A percentile compares a stretch with the other conserved stretches of the same genome.
Evolutionary conservation across 2,888 invertebrate genomes (phyloP).

Genomic region (Anoncus sp.): DNA sequence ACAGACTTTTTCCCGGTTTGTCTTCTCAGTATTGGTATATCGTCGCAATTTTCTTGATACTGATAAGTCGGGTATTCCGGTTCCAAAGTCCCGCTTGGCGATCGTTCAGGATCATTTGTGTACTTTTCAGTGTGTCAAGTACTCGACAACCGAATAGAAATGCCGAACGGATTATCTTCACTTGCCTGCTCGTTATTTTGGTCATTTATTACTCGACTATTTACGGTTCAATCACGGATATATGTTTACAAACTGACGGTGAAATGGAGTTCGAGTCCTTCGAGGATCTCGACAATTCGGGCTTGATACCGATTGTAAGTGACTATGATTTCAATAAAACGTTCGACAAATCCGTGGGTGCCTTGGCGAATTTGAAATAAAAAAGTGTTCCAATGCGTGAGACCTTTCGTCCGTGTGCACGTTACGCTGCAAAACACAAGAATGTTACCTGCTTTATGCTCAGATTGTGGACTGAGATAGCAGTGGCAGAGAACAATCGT

Average conservation of each 20-base stretch:
- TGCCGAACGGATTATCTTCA: conserved; percentile 59
- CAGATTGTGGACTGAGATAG: conserved; percentile 29
- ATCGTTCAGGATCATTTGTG: conserved; percentile 40
- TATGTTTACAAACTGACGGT: conserved; percentile 27
- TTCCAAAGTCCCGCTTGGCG: conserved; percentile 52
- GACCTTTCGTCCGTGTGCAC: conserved; percentile 22
- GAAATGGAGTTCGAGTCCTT: conserved; percentile 47
- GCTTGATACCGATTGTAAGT: conserved; percentile 47
- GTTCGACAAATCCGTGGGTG: conserved; percentile 32
- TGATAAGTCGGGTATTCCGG: background rate
- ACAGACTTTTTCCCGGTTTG: background rate
- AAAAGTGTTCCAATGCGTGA: conserved; percentile 19
- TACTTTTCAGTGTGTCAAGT: conserved; percentile 53
- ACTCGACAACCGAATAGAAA: conserved; percentile 20
- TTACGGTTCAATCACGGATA: conserved; percentile 57
- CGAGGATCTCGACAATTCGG: conserved; percentile 58
- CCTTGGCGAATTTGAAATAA: conserved; percentile 25
- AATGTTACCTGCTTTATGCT: conserved; percentile 53
- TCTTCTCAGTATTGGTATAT: conserved; percentile 14
- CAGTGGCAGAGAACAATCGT: too few species aligned
- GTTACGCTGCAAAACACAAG: conserved; percentile 19
- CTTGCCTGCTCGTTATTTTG: conserved; percentile 53
- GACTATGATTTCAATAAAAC: conserved; percentile 26
- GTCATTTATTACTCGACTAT: conserved; percentile 54
- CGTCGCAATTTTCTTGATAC: conserved; percentile 27